These are phyloP conservation scores for Leptodactylus fallax DNA, from an alignment of 2,797 vertebrate genomes.

Conservation along the genomic window DNA sequence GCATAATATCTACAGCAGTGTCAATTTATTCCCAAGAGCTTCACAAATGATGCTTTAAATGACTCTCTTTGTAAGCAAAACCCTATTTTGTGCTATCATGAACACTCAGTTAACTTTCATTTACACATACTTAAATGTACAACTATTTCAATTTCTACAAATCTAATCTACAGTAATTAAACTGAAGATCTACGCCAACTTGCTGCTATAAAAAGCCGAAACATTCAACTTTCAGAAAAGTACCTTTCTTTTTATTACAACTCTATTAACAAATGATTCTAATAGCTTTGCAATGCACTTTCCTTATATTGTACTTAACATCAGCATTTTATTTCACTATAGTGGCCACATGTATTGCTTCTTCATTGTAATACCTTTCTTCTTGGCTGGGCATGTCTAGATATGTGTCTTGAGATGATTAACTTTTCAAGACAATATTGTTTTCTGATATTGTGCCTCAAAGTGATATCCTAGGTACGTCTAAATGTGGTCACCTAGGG, in stretches of 20 bases:
- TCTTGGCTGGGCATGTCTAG: background rate
- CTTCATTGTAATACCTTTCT: background rate
- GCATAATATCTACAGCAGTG: background rate
- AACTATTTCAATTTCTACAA: constrained; percentile 55
- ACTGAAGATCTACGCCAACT: constrained; percentile 30
- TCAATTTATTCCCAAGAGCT: constrained; percentile 28
- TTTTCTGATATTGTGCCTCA: too few relatives aligned
- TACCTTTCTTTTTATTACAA: constrained; percentile 42
- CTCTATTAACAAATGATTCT: constrained; percentile 22
- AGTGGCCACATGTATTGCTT: constrained; percentile 23
- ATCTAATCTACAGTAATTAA: constrained; percentile 60
- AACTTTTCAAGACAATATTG: too few relatives aligned
- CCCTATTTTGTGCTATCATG: constrained; percentile 43
- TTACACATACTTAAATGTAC: constrained; percentile 59
- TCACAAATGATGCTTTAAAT: constrained; percentile 56
- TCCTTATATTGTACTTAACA: constrained; percentile 7
- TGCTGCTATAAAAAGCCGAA: constrained; percentile 31
- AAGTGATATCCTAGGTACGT: too few relatives aligned
- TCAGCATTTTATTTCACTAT: constrained; percentile 1
- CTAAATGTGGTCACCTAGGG: too few relatives aligned
- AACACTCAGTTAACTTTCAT: constrained; percentile 59
- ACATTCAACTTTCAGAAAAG: constrained; percentile 40
- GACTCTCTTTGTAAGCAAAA: constrained; percentile 44
- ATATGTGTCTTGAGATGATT: background rate
- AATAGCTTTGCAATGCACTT: constrained; percentile 13